These are phyloP conservation scores for Cheilosia soror DNA, from an alignment of 2,888 invertebrate species.

Conservation along the genomic window DNA sequence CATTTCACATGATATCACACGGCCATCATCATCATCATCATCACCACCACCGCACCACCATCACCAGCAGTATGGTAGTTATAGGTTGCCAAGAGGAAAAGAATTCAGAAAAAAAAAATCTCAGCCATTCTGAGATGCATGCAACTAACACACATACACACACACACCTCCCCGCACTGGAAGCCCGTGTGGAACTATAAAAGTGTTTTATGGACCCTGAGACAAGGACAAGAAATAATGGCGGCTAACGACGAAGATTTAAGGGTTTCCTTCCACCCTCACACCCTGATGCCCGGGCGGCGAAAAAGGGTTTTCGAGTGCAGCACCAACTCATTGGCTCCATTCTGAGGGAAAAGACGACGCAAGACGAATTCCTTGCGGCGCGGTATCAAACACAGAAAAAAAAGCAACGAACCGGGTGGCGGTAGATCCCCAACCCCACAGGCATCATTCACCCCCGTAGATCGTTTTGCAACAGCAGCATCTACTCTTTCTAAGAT, in stretches of 20 bases:
- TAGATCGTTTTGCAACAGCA: constrained; percentile 72
- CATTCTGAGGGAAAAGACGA: constrained; percentile 68
- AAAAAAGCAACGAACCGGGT: constrained; percentile 25
- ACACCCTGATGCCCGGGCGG: background rate
- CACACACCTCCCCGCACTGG: constrained; percentile 10
- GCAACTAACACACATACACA: constrained; percentile 30
- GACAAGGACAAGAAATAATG: constrained; percentile 83
- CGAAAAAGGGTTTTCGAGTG: constrained; percentile 61
- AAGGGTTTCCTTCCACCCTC: constrained; percentile 72
- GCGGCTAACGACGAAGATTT: constrained; percentile 81
- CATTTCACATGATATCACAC: constrained; percentile 13
- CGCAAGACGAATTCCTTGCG: constrained; percentile 75
- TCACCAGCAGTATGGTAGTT: constrained; percentile 20
- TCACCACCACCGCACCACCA: constrained; percentile 20
- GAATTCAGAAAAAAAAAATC: constrained; percentile 19
- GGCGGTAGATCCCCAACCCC: constrained; percentile 18
- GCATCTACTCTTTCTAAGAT: constrained; percentile 67
- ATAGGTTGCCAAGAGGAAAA: constrained; percentile 21
- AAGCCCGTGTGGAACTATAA: constrained; percentile 81
- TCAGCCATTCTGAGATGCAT: constrained; percentile 42
- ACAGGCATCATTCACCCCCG: constrained; percentile 78
- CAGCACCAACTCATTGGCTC: constrained; percentile 70
- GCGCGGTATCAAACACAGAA: constrained; percentile 54
- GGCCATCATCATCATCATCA: constrained; percentile 21
- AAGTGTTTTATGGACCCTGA: constrained; percentile 83